Evolutionary conservation across 2,113 vertebrate species (phyloP).

Genomic region (Anhinga rufa): DNA sequence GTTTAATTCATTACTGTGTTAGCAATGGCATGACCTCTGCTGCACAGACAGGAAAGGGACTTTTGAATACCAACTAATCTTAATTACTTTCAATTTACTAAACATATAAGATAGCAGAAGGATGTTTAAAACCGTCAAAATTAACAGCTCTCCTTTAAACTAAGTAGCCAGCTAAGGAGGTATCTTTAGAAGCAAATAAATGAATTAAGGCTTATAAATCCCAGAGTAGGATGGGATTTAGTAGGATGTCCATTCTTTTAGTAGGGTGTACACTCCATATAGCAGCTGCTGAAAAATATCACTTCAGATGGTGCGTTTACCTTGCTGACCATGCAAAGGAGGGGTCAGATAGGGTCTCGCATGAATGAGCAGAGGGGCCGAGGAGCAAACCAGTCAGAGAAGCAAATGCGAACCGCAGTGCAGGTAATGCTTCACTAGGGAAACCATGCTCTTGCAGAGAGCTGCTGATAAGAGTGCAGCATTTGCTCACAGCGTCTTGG

Average conservation of each 20-base stretch:
- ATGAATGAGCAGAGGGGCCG: accelerated
- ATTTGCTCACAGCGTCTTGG: neutral
- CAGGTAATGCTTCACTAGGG: neutral
- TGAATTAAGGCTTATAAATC: neutral
- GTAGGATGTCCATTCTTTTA: neutral
- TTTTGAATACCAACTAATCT: neutral
- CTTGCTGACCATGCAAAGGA: neutral
- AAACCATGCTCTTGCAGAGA: neutral
- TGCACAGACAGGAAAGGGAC: neutral
- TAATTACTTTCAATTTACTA: slow-evolving; percentile 2
- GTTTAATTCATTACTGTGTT: neutral
- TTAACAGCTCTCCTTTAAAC: neutral
- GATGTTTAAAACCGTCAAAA: neutral
- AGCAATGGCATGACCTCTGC: neutral
- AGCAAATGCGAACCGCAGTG: neutral
- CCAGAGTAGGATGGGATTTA: neutral
- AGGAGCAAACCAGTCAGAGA: neutral
- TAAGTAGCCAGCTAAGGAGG: neutral
- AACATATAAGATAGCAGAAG: neutral
- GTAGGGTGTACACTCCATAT: neutral
- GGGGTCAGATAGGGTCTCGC: neutral
- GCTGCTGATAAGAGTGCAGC: neutral
- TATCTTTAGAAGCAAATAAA: neutral
- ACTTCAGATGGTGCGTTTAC: neutral
- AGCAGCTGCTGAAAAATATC: neutral